Base-by-base conservation (phyloP, 2,797 vertebrate species). In the Lates japonicus region DNA sequence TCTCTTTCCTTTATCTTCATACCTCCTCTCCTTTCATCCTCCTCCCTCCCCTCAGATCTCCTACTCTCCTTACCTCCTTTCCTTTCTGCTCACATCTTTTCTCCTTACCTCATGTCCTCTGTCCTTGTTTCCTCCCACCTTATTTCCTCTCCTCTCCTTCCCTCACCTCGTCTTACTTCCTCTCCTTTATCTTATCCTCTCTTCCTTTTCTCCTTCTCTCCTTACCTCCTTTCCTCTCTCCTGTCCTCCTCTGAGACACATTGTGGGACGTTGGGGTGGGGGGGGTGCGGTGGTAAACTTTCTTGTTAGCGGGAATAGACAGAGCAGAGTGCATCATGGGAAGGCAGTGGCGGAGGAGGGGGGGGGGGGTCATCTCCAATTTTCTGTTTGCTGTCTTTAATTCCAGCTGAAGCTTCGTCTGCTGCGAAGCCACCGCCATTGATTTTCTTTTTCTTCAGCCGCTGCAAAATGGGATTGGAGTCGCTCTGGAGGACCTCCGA, bases 361-460 rank as follows among this genome's bases (percentile, higher is more conserved):
- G 1, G 35, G 70, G 37, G 35, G 75, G 77, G 71, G 51, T 88
- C 59, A 2, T 54, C 61, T 87, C 48, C 55, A 87, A 80, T 88
- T 58, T 80, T 67, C 16, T 80, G 69, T 78, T 70, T 58, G 76
- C 75, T 76, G 69, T 75, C 59, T 87, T 22, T 86, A 85, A 90
- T 89, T 90, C 87, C 87, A 89, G 74, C 72, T 88, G 88, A 88
- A 88, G 76, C 52, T 83, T 82, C 29, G 46, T 42, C 76, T 66
- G 80, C 85, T 76, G 59, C 78, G 86, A 78, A 87, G 48, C 22
- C 83, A 78, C 83, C 86, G 86, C 70, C 82, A 91, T 91, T 64
- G 90, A 91, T 90, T 86, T 88, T 86, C 73, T 74, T 78, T 49
- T 86, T 72, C 85, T 83, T 70, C 80, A 22, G 68, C 76, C 11